These are phyloP conservation scores for Malurus alboscapulatus DNA, from an alignment of 2,113 vertebrate species.

Conservation along the genomic window DNA sequence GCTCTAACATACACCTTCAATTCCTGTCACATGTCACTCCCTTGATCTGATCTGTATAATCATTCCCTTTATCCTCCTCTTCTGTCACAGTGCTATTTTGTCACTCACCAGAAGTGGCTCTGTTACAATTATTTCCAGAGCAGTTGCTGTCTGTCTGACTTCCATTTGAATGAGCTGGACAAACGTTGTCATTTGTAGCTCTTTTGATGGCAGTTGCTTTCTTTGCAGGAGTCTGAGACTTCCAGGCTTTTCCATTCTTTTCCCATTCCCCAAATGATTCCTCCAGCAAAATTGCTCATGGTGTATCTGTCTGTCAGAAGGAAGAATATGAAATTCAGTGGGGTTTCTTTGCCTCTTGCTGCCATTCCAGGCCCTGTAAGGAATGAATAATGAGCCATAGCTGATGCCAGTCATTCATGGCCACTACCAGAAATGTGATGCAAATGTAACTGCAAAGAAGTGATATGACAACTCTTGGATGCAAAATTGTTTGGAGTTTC, in stretches of 20 bases:
- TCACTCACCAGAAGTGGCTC: background rate
- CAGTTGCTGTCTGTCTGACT: background rate
- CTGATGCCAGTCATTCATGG: background rate
- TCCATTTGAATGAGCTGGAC: background rate
- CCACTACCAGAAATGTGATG: conserved; percentile 12
- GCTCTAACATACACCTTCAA: background rate
- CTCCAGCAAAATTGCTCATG: background rate
- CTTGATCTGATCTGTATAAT: background rate
- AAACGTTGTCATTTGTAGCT: background rate
- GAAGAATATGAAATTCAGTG: background rate
- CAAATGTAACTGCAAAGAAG: background rate
- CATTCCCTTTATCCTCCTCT: background rate
- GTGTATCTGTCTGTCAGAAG: background rate
- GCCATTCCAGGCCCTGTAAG: background rate
- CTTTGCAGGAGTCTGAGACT: background rate
- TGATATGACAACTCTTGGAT: background rate
- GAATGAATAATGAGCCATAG: conserved; percentile 1
- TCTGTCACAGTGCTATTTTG: background rate
- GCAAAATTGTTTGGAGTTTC: background rate
- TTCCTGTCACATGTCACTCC: background rate
- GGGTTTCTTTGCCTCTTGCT: background rate
- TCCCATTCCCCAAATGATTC: background rate
- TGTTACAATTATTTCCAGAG: background rate
- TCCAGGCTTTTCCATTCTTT: background rate
- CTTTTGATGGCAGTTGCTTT: background rate